Base-by-base conservation (phyloP, 1,140 invertebrate genomes). In the Zaprionus gabonicus region DNA sequence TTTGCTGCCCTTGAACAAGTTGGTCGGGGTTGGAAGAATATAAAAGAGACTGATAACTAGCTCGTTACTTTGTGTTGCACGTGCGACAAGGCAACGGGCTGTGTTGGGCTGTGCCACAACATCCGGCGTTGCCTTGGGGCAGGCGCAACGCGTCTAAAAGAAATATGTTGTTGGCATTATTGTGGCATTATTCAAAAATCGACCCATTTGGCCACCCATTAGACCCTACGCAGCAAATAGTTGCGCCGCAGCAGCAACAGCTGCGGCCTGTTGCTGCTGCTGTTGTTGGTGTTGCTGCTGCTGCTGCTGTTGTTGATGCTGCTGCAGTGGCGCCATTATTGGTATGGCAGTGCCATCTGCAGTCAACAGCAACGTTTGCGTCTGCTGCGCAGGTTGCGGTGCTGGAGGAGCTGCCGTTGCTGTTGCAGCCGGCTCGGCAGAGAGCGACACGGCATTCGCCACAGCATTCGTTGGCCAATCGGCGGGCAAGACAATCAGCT, bases 181-280 rank as follows among this genome's bases (percentile, higher is more conserved):
- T 34, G 91, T 92, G 76, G 91, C 82, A 82, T 91, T 92, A 46
- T 90, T 92, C 68, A 92, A 90, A 91, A 92, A 92, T 92, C 91
- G 91, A 88, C 91, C 91, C 78, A 92, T 80, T 92, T 92, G 91
- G 91, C 91, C 91, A 91, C 91, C 87, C 71, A 83, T 88, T 81
- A 92, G 85, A 80, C 87, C 91, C 91, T 92, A 92, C 91, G 91
- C 90, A 62, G 84, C 85, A 74, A 87, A 88, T 25, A 88, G 68
- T 59, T 90, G 86, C 44, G 85, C 81, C 56, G 81, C 80, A 68
- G 91, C 90, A 75, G 90, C 90, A 79, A 82, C 85, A 68, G 84
- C 84, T 56, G 80, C 75, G 59, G 82, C 74, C 46, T 87, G 83
- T 58, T 87, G 82, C 53, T 85, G 82, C 28, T 85, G 84, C 12